Evolutionary conservation across 1,140 invertebrate species (phyloP), one percentile per base, ranked within the genome.

Genomic region (Listronotus bonariensis): DNA sequence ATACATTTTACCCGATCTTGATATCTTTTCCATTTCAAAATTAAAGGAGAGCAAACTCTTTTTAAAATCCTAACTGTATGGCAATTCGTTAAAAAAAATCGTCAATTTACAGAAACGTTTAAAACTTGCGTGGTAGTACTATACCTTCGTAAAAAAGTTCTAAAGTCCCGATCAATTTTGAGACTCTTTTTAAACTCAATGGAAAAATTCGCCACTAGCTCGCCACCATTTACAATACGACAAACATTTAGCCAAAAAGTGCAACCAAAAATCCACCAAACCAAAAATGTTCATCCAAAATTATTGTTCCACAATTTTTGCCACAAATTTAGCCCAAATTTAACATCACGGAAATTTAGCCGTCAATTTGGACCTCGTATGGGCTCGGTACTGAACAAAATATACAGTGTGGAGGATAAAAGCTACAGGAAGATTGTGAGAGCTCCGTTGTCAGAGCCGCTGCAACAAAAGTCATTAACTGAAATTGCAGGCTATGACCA

Each of bases 401-500:
- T 64, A 69, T 59, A 67, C 64, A 66, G 65, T 61, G 48, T 61
- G 68, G 48, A 60, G 58, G 59, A 59, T 54, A 66, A 73, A 74
- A 72, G 68, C 70, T 74, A 71, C 68, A 72, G 62, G 71, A 74
- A 67, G 67, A 74, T 52, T 66, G 55, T 65, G 76, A 73, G 69
- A 74, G 75, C 72, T 77, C 75, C 72, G 73, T 75, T 64, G 73
- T 77, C 74, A 78, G 76, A 77, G 76, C 75, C 74, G 76, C 76
- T 78, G 76, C 74, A 78, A 78, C 74, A 77, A 76, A 77, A 77
- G 72, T 74, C 67, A 73, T 55, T 73, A 60, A 72, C 74, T 77
- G 63, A 76, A 60, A 73, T 75, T 75, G 72, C 72, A 64, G 77
- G 74, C 77, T 77, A 69, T 77, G 76, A 77, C 75, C 70, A 26